A percentile compares a stretch with the other conserved stretches of the same genome.
Conservation (phyloP, 2,797 vertebrate species). For the Typhlichthys eigenmanni region DNA sequence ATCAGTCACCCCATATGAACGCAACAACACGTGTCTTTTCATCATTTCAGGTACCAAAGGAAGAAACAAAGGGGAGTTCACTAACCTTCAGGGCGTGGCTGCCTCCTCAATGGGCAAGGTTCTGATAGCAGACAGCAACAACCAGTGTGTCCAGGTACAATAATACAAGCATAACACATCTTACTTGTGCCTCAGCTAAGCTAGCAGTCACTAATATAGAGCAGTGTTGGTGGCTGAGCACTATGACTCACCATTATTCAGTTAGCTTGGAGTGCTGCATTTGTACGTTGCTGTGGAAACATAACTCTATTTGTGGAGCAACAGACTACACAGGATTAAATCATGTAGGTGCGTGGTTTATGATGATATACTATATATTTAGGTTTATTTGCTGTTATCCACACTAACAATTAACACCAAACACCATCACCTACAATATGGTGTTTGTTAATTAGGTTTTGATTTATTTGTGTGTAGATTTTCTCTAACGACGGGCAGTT, state of each 20-base stretch:
- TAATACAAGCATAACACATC: background rate
- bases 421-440: too few relatives aligned
- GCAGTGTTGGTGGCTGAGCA: background rate
- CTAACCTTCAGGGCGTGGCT: slow-evolving; percentile 96
- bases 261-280: background rate
- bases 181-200: background rate
- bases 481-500: slow-evolving; percentile 96
- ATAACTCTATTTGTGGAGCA: background rate
- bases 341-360: background rate
- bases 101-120: slow-evolving; percentile 89
- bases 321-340: background rate
- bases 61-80: slow-evolving; percentile 99
- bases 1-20: background rate
- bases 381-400: background rate
- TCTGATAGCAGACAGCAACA: slow-evolving; percentile 98
- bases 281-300: slow-evolving; percentile 2
- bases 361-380: background rate
- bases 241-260: background rate
- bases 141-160: slow-evolving; percentile 95
- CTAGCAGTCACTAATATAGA: too few relatives aligned
- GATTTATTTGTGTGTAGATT: slow-evolving; percentile 72
- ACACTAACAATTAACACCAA: too few relatives aligned
- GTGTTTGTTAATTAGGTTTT: background rate
- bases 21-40: background rate
- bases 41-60: slow-evolving; percentile 89